Evolutionary conservation across 2,113 vertebrate species (phyloP).

Genomic region (Eonycteris spelaea): DNA sequence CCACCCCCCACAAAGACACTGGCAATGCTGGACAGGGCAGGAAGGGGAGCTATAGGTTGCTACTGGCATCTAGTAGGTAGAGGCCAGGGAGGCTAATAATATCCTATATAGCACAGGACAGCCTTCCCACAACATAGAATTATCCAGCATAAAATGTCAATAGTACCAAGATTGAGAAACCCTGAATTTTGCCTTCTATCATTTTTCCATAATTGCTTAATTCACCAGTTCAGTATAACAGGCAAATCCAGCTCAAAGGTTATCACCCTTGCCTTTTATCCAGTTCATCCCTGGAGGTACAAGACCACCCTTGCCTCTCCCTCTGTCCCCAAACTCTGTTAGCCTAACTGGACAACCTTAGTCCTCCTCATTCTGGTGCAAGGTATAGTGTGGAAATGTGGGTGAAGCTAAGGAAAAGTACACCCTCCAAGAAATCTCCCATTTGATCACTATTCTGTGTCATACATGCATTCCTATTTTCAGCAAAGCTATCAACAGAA

Average conservation of each 20-base stretch:
- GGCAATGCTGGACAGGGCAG: background rate
- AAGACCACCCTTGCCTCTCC: background rate
- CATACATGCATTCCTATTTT: background rate
- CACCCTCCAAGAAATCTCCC: background rate
- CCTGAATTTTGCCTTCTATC: background rate
- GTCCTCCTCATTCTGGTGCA: background rate
- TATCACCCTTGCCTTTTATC: background rate
- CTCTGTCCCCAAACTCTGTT: background rate
- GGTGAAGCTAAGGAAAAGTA: background rate
- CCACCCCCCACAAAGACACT: background rate
- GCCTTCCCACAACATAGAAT: background rate
- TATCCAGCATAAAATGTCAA: background rate
- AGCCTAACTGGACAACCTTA: background rate
- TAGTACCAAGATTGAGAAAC: background rate
- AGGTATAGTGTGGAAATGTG: background rate
- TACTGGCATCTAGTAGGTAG: background rate
- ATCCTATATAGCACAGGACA: no score
- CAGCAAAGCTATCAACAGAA: background rate
- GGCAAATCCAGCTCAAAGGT: background rate
- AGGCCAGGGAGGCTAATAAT: no score
- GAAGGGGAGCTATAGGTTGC: rapidly evolving
- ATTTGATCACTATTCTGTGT: background rate
- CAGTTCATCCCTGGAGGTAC: background rate
- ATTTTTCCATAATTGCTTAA: background rate
- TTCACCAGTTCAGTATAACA: background rate